Conservation (phyloP, 2,888 invertebrate species). For the Polydrusus pterygomalis region DNA sequence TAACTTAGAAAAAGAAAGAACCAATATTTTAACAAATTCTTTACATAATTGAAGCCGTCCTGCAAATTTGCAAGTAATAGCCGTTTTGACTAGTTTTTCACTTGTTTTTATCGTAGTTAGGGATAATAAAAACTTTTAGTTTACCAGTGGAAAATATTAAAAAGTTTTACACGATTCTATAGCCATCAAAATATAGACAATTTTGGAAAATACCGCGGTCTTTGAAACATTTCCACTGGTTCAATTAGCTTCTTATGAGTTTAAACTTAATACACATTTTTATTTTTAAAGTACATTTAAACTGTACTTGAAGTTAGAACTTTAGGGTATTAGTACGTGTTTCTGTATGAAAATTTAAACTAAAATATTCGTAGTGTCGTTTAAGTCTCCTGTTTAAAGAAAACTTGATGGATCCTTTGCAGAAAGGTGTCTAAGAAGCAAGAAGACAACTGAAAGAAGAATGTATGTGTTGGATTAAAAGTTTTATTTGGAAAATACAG, state of each 20-base stretch:
- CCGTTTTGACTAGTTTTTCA: constrained; percentile 12
- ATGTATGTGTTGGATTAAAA: constrained; percentile 53
- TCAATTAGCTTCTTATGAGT: constrained; percentile 22
- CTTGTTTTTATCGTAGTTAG: constrained; percentile 8
- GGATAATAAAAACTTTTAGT: constrained; percentile 10
- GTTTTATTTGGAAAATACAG: constrained; percentile 49
- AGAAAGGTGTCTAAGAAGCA: constrained; percentile 18
- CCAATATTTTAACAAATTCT: too few relatives aligned
- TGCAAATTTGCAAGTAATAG: neutral
- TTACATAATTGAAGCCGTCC: neutral
- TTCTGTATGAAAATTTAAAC: neutral
- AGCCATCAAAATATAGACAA: too few relatives aligned
- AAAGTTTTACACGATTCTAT: too few relatives aligned
- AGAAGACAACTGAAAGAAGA: constrained; percentile 49
- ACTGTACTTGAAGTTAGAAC: constrained; percentile 32
- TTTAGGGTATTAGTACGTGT: constrained; percentile 28
- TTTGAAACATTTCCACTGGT: constrained; percentile 20
- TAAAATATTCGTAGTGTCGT: neutral
- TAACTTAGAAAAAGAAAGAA: too few relatives aligned
- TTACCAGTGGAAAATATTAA: neutral
- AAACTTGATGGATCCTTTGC: constrained; percentile 9
- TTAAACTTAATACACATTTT: constrained; percentile 4
- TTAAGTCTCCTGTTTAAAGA: constrained; percentile 18
- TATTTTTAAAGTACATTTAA: constrained; percentile 44
- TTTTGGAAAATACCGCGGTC: neutral